A percentile compares a stretch with the other conserved stretches of the same genome.
Conservation (phyloP, 2,797 vertebrate genomes). For the Xenops minutus region DNA sequence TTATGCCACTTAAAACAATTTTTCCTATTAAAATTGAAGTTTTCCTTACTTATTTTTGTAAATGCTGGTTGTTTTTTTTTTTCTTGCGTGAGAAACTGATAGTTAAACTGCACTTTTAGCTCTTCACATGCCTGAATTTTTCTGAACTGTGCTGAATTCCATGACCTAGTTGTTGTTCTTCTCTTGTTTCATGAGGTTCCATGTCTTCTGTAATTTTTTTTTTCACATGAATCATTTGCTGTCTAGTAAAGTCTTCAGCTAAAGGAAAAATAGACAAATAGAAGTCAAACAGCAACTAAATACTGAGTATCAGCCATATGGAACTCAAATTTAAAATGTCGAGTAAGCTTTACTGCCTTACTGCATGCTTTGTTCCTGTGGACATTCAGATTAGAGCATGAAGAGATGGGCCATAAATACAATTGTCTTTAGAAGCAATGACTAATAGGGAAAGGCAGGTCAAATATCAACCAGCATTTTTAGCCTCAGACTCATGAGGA, state of each 20-base stretch:
- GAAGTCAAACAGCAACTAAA: background rate
- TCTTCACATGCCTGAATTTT: background rate
- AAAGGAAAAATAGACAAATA: background rate
- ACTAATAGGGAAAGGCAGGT: conserved; percentile 18
- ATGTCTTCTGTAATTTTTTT: background rate
- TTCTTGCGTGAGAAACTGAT: background rate
- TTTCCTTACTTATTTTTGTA: background rate
- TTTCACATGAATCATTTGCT: background rate
- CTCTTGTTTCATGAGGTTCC: background rate
- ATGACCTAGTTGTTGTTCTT: background rate
- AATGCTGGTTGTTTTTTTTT: background rate
- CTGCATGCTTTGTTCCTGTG: background rate
- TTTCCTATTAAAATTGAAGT: background rate
- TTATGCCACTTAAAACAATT: background rate
- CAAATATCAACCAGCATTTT: conserved; percentile 20
- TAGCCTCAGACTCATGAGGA: background rate
- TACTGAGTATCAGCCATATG: background rate
- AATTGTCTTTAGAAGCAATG: background rate
- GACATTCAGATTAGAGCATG: background rate
- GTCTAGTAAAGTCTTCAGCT: background rate
- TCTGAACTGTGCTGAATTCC: background rate
- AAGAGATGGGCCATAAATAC: background rate
- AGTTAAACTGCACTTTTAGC: background rate
- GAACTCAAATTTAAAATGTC: background rate
- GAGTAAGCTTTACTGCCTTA: background rate